phyloP scores from a whole-genome alignment of 2,113 vertebrate genomes.

The Myodes glareolus region DNA sequence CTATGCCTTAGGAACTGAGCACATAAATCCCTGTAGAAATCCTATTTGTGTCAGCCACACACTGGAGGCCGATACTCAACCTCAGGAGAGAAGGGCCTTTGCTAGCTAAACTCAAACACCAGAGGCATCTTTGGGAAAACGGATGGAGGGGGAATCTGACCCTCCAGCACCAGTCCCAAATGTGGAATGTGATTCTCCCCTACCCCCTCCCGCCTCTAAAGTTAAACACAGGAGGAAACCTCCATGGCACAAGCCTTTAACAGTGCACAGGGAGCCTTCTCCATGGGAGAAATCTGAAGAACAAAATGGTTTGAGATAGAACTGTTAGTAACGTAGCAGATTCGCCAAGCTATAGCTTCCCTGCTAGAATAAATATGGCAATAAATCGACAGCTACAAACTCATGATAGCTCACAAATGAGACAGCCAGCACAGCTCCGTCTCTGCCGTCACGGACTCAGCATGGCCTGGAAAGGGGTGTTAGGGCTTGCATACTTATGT shows the following conservation, averaged over 20 bases:
- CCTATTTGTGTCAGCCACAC: not conserved
- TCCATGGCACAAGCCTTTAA: not conserved
- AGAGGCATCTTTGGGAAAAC: accelerated
- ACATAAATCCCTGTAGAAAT: constrained; percentile 26
- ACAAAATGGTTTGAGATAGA: not conserved
- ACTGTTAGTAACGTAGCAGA: not conserved
- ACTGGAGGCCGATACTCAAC: not conserved
- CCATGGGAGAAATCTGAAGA: constrained; percentile 6
- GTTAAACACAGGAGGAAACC: not conserved
- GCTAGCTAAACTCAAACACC: not conserved
- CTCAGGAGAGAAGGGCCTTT: not conserved
- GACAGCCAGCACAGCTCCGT: no score
- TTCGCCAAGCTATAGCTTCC: not conserved
- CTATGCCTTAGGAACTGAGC: constrained; percentile 6
- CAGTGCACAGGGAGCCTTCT: not conserved
- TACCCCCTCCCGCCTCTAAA: not conserved
- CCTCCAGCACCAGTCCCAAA: not conserved
- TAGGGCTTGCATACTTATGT: not conserved
- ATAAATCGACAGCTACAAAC: not conserved
- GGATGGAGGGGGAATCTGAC: not conserved
- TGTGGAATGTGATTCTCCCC: not conserved
- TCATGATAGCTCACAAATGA: not conserved
- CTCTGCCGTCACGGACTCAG: not conserved
- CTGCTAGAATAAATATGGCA: not conserved
- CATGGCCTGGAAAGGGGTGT: not conserved